phyloP scores from a whole-genome alignment of 2,888 invertebrate species.

The Gnatocerus cornutus region DNA sequence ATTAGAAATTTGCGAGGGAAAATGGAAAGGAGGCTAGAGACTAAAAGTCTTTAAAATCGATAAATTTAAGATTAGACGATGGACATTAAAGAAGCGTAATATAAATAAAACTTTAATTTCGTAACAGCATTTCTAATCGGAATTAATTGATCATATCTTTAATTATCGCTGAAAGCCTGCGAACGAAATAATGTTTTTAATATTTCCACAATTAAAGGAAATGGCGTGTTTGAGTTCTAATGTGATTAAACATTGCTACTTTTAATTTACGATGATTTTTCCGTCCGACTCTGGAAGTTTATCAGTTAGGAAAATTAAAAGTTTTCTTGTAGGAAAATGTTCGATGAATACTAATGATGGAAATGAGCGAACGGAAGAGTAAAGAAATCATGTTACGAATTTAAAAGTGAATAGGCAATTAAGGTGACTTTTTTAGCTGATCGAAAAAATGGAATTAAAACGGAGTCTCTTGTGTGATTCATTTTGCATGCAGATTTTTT shows the following conservation, averaged over 20 bases:
- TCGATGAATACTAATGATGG: conserved; percentile 6
- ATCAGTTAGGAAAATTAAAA: conserved; percentile 2
- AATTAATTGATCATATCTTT: background rate
- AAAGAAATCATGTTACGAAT: background rate
- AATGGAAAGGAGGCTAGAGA: background rate
- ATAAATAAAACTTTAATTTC: background rate
- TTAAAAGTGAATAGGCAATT: background rate
- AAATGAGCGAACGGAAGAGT: background rate
- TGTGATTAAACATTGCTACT: background rate
- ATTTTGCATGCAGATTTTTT: too few species aligned
- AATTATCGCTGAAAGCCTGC: background rate
- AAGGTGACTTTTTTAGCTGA: too few species aligned
- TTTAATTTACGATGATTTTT: conserved; percentile 15
- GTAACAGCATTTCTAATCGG: background rate
- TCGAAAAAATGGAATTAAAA: too few species aligned
- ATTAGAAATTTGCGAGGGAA: background rate
- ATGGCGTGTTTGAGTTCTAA: conserved; percentile 9
- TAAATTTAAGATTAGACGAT: too few species aligned
- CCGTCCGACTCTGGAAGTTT: conserved; percentile 1
- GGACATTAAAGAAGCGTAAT: too few species aligned
- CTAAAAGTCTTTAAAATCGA: too few species aligned
- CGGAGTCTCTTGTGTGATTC: too few species aligned
- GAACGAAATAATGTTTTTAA: background rate
- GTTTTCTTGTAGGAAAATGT: background rate
- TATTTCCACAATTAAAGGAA: background rate